A percentile compares a stretch with the other conserved stretches of the same genome.
Conservation (phyloP, 2,113 vertebrate species). For the Megaptera novaeangliae region DNA sequence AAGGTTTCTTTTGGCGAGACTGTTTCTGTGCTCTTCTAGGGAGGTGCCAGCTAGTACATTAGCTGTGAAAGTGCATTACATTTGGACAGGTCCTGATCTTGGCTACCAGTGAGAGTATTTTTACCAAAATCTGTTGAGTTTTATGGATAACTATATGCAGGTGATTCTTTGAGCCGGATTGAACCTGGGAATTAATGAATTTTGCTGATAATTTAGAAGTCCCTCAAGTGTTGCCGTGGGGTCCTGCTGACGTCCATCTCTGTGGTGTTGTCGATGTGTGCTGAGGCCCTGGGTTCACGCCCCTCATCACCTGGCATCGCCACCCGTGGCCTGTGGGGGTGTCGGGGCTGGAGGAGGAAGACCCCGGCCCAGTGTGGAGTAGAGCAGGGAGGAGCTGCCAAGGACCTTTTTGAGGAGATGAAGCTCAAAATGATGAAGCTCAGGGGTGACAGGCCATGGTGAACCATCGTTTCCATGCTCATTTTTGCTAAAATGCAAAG, state of each 20-base stretch:
- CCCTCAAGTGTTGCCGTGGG: neutral
- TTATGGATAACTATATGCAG: neutral
- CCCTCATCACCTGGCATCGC: neutral
- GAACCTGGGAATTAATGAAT: neutral
- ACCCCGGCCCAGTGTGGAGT: neutral
- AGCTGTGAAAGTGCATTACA: neutral
- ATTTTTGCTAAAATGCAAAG: neutral
- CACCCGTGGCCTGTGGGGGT: neutral
- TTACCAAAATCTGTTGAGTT: neutral
- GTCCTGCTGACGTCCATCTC: neutral
- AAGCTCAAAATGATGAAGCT: neutral
- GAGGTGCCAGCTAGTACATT: neutral
- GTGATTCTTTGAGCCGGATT: neutral
- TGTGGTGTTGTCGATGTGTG: accelerated
- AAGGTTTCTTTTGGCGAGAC: neutral
- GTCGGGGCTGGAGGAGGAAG: neutral
- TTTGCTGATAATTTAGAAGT: neutral
- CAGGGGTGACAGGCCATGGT: neutral
- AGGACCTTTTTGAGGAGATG: neutral
- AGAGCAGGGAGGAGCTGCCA: neutral
- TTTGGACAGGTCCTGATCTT: neutral
- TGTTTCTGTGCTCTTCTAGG: neutral
- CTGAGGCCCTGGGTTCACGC: neutral
- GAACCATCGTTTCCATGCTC: accelerated
- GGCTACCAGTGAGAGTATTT: neutral